These are phyloP conservation scores for Plecturocebus donacophilus DNA, from an alignment of 2,113 vertebrate species.

Conservation along the genomic window DNA sequence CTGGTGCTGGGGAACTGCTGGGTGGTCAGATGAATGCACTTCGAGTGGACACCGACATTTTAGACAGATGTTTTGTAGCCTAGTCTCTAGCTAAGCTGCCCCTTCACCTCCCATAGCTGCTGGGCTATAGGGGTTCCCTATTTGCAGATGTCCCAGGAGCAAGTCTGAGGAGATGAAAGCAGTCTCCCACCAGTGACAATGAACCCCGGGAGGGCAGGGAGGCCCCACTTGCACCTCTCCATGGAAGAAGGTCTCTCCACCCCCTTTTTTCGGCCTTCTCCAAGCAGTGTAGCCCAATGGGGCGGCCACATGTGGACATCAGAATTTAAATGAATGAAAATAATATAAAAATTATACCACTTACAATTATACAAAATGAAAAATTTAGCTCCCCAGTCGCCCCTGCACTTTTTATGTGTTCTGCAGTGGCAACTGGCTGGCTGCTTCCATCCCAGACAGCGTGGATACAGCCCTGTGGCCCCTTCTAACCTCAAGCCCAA, in stretches of 20 bases:
- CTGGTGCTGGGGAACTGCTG: no score
- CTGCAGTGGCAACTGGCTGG: rapidly evolving
- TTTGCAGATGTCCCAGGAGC: not conserved
- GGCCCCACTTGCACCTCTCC: no score
- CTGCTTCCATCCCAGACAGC: no score
- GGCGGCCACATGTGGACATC: not conserved
- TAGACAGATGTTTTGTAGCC: not conserved
- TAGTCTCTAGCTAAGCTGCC: not conserved
- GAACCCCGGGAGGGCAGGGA: not conserved
- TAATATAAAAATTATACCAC: no score
- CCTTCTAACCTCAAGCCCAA: not conserved
- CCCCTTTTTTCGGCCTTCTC: rapidly evolving
- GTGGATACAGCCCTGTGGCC: not conserved
- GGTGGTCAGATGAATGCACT: rapidly evolving
- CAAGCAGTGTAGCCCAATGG: not conserved
- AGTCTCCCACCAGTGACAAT: not conserved
- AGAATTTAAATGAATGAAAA: not conserved
- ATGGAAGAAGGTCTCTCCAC: rapidly evolving
- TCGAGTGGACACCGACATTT: not conserved
- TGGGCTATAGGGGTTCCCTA: not conserved
- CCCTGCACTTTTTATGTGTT: rapidly evolving
- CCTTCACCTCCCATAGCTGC: not conserved
- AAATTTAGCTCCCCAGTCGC: not conserved
- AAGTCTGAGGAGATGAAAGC: no score
- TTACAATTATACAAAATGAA: not conserved